Base-by-base conservation (phyloP, 2,888 invertebrate species). In the Tortrix viridana region DNA sequence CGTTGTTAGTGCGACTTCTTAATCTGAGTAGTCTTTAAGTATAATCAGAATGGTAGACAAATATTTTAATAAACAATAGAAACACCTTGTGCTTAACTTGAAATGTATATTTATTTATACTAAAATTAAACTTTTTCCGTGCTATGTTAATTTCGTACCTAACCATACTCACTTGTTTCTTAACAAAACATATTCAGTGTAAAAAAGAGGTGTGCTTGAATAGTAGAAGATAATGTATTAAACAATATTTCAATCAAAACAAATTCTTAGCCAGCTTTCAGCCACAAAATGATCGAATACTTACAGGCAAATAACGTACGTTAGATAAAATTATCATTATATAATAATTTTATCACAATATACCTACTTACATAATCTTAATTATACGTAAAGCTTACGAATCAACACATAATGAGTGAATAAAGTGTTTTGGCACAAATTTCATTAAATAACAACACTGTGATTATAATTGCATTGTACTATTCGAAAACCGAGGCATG, bases 21-120 rank as follows among this genome's bases (percentile, higher is more conserved):
- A n/a, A n/a, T n/a, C n/a, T n/a, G n/a, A n/a, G n/a, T n/a, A n/a
- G n/a, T n/a, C n/a, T n/a, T n/a, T n/a, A n/a, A n/a, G n/a, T n/a
- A n/a, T n/a, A n/a, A n/a, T n/a, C 9, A 26, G 9, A 26, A 9
- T 2, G 3, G 26, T 23, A 18, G 48, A 9, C 14, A n/a, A 26
- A 16, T 18, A 12, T 26, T 18, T 32, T 9, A 49, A 26, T 19
- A 7, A 38, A n/a, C 20, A 67, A 32, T 12, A 32, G 32, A 32
- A 32, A 32, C 32, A 32, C 12, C 32, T 12, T 32, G 12, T 32
- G 59, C 22, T 55, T 60, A 67, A 72, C 70, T 77, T 79, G 78
- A 84, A 78, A 76, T 83, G 78, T 82, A 80, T 81, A 75, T 81
- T 82, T 80, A 79, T 82, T 84, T 75, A 82, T 81, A 83, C 74